Conservation (phyloP, 2,113 vertebrate species). For the Pseudonaja textilis region DNA sequence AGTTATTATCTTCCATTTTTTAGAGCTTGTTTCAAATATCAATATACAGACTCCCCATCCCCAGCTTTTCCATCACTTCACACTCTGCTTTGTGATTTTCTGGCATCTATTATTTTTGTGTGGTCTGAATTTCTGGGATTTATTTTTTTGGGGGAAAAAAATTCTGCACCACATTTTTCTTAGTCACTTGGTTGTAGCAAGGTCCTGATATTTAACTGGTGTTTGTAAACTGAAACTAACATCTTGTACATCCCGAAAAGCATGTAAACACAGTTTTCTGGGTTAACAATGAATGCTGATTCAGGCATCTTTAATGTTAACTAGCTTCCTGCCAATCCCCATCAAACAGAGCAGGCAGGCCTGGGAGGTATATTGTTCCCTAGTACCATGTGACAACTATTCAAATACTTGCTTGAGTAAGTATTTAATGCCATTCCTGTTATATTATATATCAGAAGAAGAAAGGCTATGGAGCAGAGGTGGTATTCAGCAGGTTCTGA, state of each 20-base stretch:
- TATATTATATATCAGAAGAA: background rate
- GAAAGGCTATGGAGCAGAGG: background rate
- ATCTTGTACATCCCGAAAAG: background rate
- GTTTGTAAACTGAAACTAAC: background rate
- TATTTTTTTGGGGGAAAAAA: constrained; percentile 24
- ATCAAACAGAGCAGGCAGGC: background rate
- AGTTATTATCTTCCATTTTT: constrained; percentile 75
- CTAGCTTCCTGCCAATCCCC: background rate
- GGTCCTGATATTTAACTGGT: constrained; percentile 14
- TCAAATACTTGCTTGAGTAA: background rate
- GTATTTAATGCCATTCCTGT: background rate
- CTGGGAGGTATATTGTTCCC: rapidly evolving
- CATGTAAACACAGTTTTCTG: background rate
- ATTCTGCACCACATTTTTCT: background rate
- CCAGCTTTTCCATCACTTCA: background rate
- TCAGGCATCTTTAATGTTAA: rapidly evolving
- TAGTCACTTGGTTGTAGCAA: constrained; percentile 27
- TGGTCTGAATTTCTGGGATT: constrained; percentile 38
- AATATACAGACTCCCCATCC: constrained; percentile 52
- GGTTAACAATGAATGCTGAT: rapidly evolving
- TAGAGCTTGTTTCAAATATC: constrained; percentile 67
- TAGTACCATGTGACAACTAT: rapidly evolving
- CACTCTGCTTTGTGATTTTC: constrained; percentile 43
- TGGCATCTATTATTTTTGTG: constrained; percentile 53
- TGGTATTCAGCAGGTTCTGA: too few relatives aligned